These are phyloP conservation scores for Melanotaenia parkinsoni DNA, from an alignment of 2,797 vertebrate genomes.

Conservation along the genomic window DNA sequence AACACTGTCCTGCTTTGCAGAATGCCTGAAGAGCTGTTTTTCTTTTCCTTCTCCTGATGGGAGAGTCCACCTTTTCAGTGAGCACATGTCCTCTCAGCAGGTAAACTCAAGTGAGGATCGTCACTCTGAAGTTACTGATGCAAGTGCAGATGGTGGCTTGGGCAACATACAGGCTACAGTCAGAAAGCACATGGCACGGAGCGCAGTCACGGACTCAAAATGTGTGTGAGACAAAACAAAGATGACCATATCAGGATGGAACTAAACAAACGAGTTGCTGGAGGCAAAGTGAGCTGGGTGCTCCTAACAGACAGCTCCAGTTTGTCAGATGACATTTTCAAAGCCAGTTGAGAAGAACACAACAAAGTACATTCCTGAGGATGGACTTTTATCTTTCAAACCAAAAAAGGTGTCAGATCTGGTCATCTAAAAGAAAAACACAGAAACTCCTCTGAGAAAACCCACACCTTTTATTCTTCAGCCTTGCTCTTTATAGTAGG, in stretches of 20 bases:
- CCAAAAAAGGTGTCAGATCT: slow-evolving; percentile 25
- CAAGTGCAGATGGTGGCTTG: slow-evolving; percentile 67
- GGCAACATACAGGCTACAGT: slow-evolving; percentile 46
- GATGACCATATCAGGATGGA: slow-evolving; percentile 53
- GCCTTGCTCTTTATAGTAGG: background rate
- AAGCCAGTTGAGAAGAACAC: slow-evolving; percentile 48
- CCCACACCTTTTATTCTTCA: background rate
- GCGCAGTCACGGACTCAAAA: slow-evolving; percentile 39
- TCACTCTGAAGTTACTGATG: slow-evolving; percentile 51
- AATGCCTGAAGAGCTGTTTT: slow-evolving; percentile 33
- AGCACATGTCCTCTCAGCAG: slow-evolving; percentile 72
- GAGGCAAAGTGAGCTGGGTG: slow-evolving; percentile 38
- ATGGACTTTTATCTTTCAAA: background rate
- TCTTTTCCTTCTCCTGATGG: slow-evolving; percentile 41
- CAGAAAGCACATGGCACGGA: slow-evolving; percentile 46
- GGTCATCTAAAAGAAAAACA: slow-evolving; percentile 2
- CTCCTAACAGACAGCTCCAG: slow-evolving; percentile 39
- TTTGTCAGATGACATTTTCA: slow-evolving; percentile 69
- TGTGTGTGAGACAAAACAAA: slow-evolving; percentile 52
- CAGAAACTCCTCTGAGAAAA: slow-evolving; percentile 1
- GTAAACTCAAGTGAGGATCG: slow-evolving; percentile 43
- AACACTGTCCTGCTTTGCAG: slow-evolving; percentile 40
- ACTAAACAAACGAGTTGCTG: slow-evolving; percentile 61
- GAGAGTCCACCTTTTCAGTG: slow-evolving; percentile 50
- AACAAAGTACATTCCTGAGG: slow-evolving; percentile 39